Base-by-base conservation (phyloP, 1,140 invertebrate genomes). In the Saccostrea echinata region DNA sequence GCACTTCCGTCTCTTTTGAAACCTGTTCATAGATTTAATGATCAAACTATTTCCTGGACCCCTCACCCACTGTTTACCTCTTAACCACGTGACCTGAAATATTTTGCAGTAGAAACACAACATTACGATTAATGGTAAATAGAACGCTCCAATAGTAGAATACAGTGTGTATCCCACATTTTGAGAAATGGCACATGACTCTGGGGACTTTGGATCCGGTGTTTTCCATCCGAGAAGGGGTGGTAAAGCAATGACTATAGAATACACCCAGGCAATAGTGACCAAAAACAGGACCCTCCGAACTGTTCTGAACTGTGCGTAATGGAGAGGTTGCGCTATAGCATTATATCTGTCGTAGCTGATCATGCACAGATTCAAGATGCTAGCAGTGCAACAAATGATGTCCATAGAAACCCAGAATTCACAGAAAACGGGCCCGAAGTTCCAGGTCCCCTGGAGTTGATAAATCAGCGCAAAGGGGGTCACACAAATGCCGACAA, bases 231-330 rank as follows among this genome's bases (percentile, higher is more conserved):
- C 98, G 35, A 99, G 96, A 43, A 99, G 94, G 0, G 98, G 98
- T 3, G 98, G 98, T 16, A 98, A 98, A 90, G 98, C 98, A 89
- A 99, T 99, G 33, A 98, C 94, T 13, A 97, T 96, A 0, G 97
- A 98, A 8, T 98, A 96, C 1, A 97, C 93, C 99, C 99, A 99
- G 0, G 99, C 98, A 18, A 97, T 96, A 2, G 96, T 97, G 88
- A 99, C 99, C 94, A 97, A 95, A 3, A 98, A 95, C 0, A 99
- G 98, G 35, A 98, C 96, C 88, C 98, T 97, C 18, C 98, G 86
- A 0, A 87, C 52, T 3, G 98, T 99, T 84, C 98, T 96, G 94
- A 98, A 98, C 94, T 98, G 97, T 12, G 95, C 94, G 87, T 96
- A 96, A 68, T 94, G 91, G 35, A 96, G 91, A 24, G 95, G 95